A percentile compares a stretch with the other conserved stretches of the same genome.
phyloP scores from a whole-genome alignment of 2,797 vertebrate genomes.

The Arctocebus calabarensis region DNA sequence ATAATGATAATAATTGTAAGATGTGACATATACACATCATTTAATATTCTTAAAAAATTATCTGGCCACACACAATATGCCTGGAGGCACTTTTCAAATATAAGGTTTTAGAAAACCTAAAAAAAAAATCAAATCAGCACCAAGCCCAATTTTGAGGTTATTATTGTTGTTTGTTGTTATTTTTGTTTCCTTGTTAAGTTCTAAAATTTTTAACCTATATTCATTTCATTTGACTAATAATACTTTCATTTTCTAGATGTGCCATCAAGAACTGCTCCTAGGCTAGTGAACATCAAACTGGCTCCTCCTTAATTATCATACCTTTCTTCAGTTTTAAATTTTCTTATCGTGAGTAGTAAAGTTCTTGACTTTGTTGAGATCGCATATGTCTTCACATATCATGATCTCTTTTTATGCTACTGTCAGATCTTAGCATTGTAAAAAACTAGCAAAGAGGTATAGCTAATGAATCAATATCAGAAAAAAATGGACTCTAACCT shows the following conservation, averaged over 20 bases:
- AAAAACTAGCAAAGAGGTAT: not conserved
- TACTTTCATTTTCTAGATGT: not conserved
- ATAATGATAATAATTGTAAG: not conserved
- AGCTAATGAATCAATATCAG: not conserved
- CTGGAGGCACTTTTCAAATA: not conserved
- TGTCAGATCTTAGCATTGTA: not conserved
- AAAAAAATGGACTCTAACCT: not conserved
- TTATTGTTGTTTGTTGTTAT: not conserved
- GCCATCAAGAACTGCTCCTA: not conserved
- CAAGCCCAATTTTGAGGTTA: not conserved
- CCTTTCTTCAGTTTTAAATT: conserved; percentile 39
- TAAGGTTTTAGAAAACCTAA: not conserved
- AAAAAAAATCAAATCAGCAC: not conserved
- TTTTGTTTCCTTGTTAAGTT: not conserved
- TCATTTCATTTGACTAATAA: not conserved
- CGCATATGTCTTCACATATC: not conserved
- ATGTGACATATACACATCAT: not conserved
- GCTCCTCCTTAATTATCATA: not conserved
- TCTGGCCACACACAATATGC: not conserved
- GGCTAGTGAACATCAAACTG: not conserved
- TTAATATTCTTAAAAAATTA: not conserved
- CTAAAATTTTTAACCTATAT: not conserved
- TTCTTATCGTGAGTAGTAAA: not conserved
- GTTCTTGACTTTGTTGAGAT: not conserved
- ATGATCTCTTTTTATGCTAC: not conserved